These are phyloP conservation scores for Euzophera pinguis DNA, from an alignment of 2,888 invertebrate genomes.

Conservation along the genomic window DNA sequence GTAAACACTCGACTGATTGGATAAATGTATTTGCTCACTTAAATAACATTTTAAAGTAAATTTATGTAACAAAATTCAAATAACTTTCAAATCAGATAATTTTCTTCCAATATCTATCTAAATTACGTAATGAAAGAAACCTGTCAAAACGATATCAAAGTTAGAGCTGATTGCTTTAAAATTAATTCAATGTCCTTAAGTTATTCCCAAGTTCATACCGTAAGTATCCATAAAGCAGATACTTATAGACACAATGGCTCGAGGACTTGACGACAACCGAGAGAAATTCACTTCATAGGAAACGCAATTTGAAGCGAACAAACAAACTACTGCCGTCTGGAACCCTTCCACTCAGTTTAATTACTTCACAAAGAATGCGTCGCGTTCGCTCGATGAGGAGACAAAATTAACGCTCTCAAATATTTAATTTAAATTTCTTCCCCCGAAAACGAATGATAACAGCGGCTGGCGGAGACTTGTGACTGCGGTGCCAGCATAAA, in stretches of 20 bases:
- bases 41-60: conserved; percentile 5
- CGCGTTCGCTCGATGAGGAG: conserved; percentile 77
- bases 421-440: conserved; percentile 79
- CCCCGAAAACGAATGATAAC: conserved; percentile 75
- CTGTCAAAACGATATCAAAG: conserved; percentile 9
- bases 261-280: conserved; percentile 47
- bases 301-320: conserved; percentile 76
- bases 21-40: conserved; percentile 42
- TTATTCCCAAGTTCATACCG: conserved; percentile 26
- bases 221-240: conserved; percentile 34
- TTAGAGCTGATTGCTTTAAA: conserved; percentile 2
- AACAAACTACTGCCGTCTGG: conserved; percentile 75
- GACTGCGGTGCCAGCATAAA: conserved; percentile 48
- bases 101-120: neutral
- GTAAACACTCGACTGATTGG: conserved; percentile 70
- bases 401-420: conserved; percentile 80
- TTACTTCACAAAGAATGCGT: conserved; percentile 80
- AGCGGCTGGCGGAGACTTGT: conserved; percentile 53
- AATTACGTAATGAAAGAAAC: conserved; percentile 3
- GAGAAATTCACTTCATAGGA: conserved; percentile 71
- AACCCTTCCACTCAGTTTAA: conserved; percentile 80
- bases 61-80: neutral
- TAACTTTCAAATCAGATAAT: neutral
- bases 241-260: conserved; percentile 37
- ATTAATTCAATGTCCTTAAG: conserved; percentile 22